Evolutionary conservation across 2,113 vertebrate genomes (phyloP).

Genomic region (Oriolus oriolus): DNA sequence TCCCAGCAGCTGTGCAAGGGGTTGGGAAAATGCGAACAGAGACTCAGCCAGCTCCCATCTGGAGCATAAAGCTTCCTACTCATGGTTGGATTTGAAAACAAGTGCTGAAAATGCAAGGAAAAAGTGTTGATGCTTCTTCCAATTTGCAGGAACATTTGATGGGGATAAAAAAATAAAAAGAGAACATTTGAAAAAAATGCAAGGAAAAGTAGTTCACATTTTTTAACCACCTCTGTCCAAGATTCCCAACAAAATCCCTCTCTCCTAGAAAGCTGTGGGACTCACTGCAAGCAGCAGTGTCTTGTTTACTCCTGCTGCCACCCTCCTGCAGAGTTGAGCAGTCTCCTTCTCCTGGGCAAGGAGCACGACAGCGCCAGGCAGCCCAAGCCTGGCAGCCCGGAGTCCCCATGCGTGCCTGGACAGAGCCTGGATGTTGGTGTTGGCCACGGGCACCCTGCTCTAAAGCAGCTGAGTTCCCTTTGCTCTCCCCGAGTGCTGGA

Average conservation of each 20-base stretch:
- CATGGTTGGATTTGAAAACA: not conserved
- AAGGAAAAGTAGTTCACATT: not conserved
- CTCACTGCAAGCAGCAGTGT: not conserved
- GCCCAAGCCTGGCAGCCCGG: rapidly evolving
- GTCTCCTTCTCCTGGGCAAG: not conserved
- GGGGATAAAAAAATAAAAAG: not conserved
- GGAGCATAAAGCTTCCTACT: not conserved
- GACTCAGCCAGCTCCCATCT: not conserved
- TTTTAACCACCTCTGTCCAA: not conserved
- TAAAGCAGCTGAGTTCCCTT: not conserved
- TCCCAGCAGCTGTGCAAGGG: not conserved
- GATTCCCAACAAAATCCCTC: not conserved
- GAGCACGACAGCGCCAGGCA: rapidly evolving
- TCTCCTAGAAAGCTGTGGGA: not conserved
- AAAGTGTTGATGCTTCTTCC: not conserved
- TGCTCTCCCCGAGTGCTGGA: not conserved
- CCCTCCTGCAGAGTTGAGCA: not conserved
- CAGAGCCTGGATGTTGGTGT: not conserved
- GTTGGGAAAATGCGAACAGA: not conserved
- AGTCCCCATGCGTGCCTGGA: rapidly evolving
- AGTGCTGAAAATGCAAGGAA: not conserved
- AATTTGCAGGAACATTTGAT: not conserved
- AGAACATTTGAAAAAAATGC: not conserved
- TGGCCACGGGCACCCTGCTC: not conserved
- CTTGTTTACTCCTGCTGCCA: not conserved